Conservation (phyloP, 2,888 invertebrate species). For the Dorcus hopei region DNA sequence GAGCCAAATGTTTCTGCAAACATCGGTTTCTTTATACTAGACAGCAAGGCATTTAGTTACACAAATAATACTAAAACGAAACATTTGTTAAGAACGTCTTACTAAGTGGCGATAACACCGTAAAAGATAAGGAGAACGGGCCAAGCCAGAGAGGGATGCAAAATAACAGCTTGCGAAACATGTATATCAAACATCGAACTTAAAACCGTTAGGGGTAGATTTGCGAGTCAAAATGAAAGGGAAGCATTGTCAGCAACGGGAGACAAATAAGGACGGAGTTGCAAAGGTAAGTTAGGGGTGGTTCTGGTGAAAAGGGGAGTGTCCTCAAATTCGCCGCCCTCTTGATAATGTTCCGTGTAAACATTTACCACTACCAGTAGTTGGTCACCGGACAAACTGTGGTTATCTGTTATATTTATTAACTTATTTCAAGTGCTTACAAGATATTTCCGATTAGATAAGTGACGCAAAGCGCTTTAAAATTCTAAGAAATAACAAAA, state of each 20-base stretch:
- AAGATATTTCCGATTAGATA: not conserved
- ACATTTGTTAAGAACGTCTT: constrained; percentile 19
- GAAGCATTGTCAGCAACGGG: not conserved
- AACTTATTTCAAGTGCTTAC: constrained; percentile 23
- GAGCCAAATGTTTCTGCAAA: too few species aligned
- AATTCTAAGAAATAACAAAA: not conserved
- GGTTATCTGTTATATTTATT: constrained; percentile 33
- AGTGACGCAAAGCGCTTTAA: not conserved
- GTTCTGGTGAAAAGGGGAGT: constrained; percentile 44
- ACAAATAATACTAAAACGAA: constrained; percentile 19
- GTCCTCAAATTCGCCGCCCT: constrained; percentile 47
- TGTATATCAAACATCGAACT: constrained; percentile 25
- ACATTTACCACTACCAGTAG: constrained; percentile 35
- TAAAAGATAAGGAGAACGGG: constrained; percentile 6
- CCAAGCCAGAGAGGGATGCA: constrained; percentile 10
- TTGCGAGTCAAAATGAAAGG: constrained; percentile 3
- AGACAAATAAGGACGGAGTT: constrained; percentile 16
- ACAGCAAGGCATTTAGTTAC: constrained; percentile 11
- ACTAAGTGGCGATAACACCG: constrained; percentile 17
- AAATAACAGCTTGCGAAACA: constrained; percentile 26
- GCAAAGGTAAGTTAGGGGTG: constrained; percentile 40
- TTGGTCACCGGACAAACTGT: constrained; percentile 34
- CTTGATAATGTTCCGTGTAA: constrained; percentile 35
- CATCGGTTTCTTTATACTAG: not conserved
- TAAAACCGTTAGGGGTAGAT: constrained; percentile 25